Conservation (phyloP, 2,888 invertebrate species). For the Cerceris ruficornis region DNA sequence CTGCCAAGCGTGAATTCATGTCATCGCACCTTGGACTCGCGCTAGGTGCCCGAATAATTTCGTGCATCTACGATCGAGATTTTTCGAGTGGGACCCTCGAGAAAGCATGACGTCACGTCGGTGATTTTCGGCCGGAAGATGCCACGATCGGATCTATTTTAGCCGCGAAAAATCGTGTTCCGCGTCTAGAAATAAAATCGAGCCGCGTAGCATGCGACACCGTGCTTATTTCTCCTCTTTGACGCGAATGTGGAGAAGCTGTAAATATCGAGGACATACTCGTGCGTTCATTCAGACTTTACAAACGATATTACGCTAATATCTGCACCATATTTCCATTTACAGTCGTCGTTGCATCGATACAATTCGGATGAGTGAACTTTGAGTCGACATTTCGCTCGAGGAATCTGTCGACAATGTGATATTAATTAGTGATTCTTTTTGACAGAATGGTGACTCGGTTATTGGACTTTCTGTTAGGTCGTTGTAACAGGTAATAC, state of each 20-base stretch:
- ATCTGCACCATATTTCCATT: no score
- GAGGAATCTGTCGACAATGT: no score
- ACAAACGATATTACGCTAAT: neutral
- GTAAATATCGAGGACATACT: constrained; percentile 21
- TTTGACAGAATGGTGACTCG: neutral
- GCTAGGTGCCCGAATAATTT: constrained; percentile 30
- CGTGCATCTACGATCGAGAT: constrained; percentile 38
- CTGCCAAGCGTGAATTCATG: constrained; percentile 63
- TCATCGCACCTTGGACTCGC: constrained; percentile 58
- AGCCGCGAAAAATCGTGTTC: constrained; percentile 59
- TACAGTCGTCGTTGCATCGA: no score
- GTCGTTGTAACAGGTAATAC: neutral
- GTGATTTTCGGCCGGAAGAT: constrained; percentile 46
- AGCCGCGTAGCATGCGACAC: constrained; percentile 51
- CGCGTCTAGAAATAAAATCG: constrained; percentile 67
- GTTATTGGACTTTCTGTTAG: neutral
- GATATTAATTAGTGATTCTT: neutral
- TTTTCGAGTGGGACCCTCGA: constrained; percentile 43
- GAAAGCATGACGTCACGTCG: constrained; percentile 54
- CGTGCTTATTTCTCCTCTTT: constrained; percentile 32
- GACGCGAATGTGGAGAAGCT: constrained; percentile 25
- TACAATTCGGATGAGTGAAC: no score
- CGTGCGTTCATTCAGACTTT: constrained; percentile 27
- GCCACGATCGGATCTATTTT: constrained; percentile 50
- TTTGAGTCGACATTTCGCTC: no score